These are phyloP conservation scores for Ptychadena robeensis DNA, from an alignment of 2,797 vertebrate genomes.

Conservation along the genomic window DNA sequence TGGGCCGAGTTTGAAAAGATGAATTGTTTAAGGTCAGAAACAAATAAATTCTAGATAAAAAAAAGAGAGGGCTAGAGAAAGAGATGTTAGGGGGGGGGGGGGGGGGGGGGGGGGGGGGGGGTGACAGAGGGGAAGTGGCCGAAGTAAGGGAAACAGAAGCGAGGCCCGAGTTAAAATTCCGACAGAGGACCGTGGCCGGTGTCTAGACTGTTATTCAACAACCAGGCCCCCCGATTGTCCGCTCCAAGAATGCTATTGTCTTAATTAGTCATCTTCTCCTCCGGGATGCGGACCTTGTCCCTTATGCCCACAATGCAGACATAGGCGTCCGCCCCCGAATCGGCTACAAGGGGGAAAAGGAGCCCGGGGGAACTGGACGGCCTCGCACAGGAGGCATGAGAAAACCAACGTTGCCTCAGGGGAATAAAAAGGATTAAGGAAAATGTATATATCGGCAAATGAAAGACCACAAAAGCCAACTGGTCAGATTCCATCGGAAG, in stretches of 20 bases:
- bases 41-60: conserved; percentile 60
- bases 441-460: conserved; percentile 65
- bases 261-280: conserved; percentile 72
- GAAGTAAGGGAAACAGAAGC: conserved; percentile 63
- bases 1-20: conserved; percentile 63
- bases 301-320: conserved; percentile 62
- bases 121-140: conserved; percentile 65
- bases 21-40: conserved; percentile 67
- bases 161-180: conserved; percentile 72
- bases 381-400: conserved; percentile 39
- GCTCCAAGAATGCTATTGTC: conserved; percentile 68
- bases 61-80: conserved; percentile 41
- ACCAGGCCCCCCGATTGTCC: conserved; percentile 65
- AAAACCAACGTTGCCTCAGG: conserved; percentile 65
- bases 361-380: conserved; percentile 21
- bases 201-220: conserved; percentile 74
- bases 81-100: conserved; percentile 42
- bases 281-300: conserved; percentile 65
- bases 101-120: too few relatives aligned
- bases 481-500: conserved; percentile 64
- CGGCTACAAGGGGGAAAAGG: conserved; percentile 55
- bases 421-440: conserved; percentile 46
- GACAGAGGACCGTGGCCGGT: conserved; percentile 70
- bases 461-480: conserved; percentile 64
- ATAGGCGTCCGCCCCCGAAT: conserved; percentile 61